A percentile compares a stretch with the other conserved stretches of the same genome.
Evolutionary conservation across 2,888 invertebrate genomes (phyloP).

Genomic region (Deilephila elpenor): DNA sequence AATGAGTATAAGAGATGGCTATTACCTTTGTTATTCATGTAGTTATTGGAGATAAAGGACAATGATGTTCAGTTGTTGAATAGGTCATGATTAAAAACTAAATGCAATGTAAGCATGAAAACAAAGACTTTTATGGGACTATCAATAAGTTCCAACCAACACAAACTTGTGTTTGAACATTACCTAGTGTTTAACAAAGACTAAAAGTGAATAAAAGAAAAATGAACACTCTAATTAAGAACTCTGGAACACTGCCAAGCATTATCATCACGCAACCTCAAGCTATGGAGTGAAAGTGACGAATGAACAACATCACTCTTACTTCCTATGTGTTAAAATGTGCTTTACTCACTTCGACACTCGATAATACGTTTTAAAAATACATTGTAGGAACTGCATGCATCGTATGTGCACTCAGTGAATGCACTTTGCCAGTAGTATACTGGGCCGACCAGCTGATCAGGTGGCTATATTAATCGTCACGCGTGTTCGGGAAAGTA

Average conservation of each 20-base stretch:
- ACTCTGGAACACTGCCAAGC: constrained; percentile 70
- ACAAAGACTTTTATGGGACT: background rate
- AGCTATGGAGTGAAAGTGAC: constrained; percentile 57
- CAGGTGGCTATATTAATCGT: constrained; percentile 81
- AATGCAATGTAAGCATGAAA: background rate
- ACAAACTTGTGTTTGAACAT: constrained; percentile 16
- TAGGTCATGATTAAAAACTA: constrained; percentile 9
- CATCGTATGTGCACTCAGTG: constrained; percentile 47
- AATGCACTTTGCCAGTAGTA: constrained; percentile 57
- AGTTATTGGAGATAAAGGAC: constrained; percentile 9
- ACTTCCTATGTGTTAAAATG: constrained; percentile 48
- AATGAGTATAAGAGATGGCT: background rate
- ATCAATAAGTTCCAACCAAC: background rate
- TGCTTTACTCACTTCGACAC: constrained; percentile 8
- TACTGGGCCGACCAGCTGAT: constrained; percentile 80
- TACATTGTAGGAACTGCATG: constrained; percentile 27
- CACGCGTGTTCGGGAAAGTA: constrained; percentile 77
- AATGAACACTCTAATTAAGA: constrained; percentile 69
- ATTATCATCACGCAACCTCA: constrained; percentile 52
- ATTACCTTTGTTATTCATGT: background rate
- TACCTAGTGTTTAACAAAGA: constrained; percentile 31
- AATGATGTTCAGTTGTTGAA: background rate
- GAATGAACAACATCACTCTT: constrained; percentile 49
- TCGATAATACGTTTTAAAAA: constrained; percentile 22
- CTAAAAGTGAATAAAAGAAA: constrained; percentile 57